Evolutionary conservation across 2,797 vertebrate genomes (phyloP), one percentile per base, ranked within the genome.

Genomic region (Acipenser oxyrinchus): DNA sequence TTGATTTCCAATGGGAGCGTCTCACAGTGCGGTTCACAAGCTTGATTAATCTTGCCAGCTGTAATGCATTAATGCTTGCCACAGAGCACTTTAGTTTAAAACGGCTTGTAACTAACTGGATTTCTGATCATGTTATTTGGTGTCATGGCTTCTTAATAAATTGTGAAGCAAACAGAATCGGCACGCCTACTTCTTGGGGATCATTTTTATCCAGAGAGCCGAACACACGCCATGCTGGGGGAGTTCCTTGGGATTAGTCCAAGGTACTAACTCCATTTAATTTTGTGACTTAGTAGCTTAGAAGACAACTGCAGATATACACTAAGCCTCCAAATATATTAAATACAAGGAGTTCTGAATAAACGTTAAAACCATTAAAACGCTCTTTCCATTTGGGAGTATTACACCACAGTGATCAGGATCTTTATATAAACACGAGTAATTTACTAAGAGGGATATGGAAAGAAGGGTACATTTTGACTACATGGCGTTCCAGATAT

Each of bases 181-280:
- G 55, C 55, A 6, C 6, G 7, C 7, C 12, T 58, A 58, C 7
- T 58, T 58, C 55, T 11, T 13, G 11, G 3, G 10, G 12, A 7
- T 58, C 12, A 11, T 58, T 58, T 58, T 58, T 58, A 4, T n/a
- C 55, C 15, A 58, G 7, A 58, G 11, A 48, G 6, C 71, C 49
- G 18, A 50, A 23, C 73, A 67, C 69, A 65, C 78, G 67, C 69
- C 10, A 66, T 66, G 60, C 64, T 10, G 49, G 15, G 71, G 60
- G 72, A 67, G 60, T 6, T 66, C 73, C 72, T 75, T 62, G 67
- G 77, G 82, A 86, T 85, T 83, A 83, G 76, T 37, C 74, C 73
- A 62, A 65, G 71, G 68, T 67, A 23, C 23, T 74, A 78, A 76
- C 66, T 66, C 77, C 79, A 80, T 84, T 83, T 76, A 76, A 64